phyloP scores from a whole-genome alignment of 2,797 vertebrate species.

The Myripristis murdjan region DNA sequence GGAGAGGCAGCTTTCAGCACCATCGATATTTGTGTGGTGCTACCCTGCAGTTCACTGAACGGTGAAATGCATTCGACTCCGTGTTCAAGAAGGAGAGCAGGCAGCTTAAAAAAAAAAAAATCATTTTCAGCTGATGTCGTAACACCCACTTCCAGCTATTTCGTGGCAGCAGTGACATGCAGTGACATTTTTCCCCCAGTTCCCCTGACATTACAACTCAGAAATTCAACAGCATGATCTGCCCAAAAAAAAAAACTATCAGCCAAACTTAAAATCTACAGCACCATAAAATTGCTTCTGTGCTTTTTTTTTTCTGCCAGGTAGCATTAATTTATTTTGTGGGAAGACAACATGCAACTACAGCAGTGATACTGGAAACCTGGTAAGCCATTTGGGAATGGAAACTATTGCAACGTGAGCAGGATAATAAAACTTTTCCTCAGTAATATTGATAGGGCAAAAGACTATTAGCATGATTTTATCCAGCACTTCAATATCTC shows the following conservation, averaged over 20 bases:
- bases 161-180: too few relatives aligned
- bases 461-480: too few relatives aligned
- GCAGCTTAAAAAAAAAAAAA: conserved; percentile 4
- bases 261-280: not conserved
- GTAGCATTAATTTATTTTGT: not conserved
- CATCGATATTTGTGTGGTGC: conserved; percentile 6
- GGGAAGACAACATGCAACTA: not conserved
- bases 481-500: too few relatives aligned
- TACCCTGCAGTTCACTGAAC: conserved; percentile 24
- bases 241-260: not conserved
- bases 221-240: not conserved
- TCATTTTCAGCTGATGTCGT: not conserved
- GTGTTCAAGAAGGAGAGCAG: not conserved
- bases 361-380: not conserved
- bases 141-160: not conserved
- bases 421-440: too few relatives aligned
- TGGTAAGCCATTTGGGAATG: not conserved
- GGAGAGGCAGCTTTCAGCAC: conserved; percentile 17
- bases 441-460: too few relatives aligned
- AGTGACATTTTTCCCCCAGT: too few relatives aligned
- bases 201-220: too few relatives aligned
- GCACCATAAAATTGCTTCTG: not conserved
- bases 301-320: not conserved
- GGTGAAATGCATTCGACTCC: conserved; percentile 17
- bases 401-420: not conserved